Base-by-base conservation (phyloP, 37 sponge, comb jelly and placozoan species). In the Cliona cf. orientalis region DNA sequence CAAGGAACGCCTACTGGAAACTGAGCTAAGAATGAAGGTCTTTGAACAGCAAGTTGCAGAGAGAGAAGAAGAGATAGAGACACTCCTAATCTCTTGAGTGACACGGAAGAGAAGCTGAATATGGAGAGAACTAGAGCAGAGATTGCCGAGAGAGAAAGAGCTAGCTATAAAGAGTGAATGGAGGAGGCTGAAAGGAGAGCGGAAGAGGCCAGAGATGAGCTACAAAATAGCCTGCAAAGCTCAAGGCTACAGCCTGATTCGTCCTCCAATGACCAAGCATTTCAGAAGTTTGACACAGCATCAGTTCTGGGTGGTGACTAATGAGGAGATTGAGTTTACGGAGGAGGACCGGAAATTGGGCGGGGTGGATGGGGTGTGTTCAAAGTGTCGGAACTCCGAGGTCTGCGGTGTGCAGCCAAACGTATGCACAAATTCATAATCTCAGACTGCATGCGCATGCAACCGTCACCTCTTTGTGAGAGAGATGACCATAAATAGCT, bases 401-500 rank as follows among this genome's bases (percentile, higher is more conserved):
- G 87, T 17, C 63, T 72, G 38, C 38, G 37, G 0, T 84, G 84
- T 55, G 87, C 92, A 17, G 92, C 87, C 0, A 91, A 91, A 63
- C 46, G 83, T 25, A 53, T 91, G 14, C 80, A 91, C 58, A n/a
- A 64, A 0, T 32, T 65, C 19, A 76, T 91, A 25, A 49, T 82
- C 49, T 81, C 87, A 26, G 62, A 78, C 23, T n/a, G n/a, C n/a
- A n/a, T n/a, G n/a, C n/a, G n/a, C n/a, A n/a, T 46, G 78, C 75
- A 86, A 86, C 63, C 67, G 61, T n/a, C 37, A 58, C 7, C 74
- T 74, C 36, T 86, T 91, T 59, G 44, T 71, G 60, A 23, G 87
- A 55, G 92, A 91, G 49, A 91, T 91, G 84, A 70, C 67, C 25
- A n/a, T n/a, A n/a, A n/a, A 82, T 91, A 9, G 87, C 83, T 28